Percentiles rank a stretch among this genome's conserved stretches.
Conservation (phyloP, 2,888 invertebrate genomes). For the Lamellibrachia satsuma region DNA sequence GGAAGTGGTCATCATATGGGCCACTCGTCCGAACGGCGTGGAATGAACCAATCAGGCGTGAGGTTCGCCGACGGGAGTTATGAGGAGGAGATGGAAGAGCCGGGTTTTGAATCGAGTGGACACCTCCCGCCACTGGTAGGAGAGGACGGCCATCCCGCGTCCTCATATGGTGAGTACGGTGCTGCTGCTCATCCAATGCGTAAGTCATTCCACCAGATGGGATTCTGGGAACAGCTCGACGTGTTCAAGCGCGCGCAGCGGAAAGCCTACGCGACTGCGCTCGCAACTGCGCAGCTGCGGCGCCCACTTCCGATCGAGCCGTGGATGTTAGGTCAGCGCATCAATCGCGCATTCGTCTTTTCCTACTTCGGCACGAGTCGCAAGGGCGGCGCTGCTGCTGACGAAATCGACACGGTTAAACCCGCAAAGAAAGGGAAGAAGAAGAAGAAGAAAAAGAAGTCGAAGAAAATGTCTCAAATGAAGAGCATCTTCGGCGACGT, state of each 20-base stretch:
- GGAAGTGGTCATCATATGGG: not conserved
- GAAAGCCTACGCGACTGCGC: constrained; percentile 21
- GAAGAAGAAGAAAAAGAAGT: constrained; percentile 7
- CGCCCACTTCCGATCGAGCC: constrained; percentile 12
- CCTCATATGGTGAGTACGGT: not conserved
- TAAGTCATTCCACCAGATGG: not conserved
- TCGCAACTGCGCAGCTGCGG: constrained; percentile 21
- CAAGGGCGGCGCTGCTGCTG: not conserved
- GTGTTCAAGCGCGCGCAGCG: constrained; percentile 24
- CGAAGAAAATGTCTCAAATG: constrained; percentile 20
- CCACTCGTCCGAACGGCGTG: not conserved
- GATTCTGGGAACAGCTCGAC: constrained; percentile 24
- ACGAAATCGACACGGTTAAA: not conserved
- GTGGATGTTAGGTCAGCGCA: constrained; percentile 25
- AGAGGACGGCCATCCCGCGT: not conserved
- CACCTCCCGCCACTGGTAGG: not conserved
- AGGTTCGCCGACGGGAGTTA: not conserved
- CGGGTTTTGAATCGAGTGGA: not conserved
- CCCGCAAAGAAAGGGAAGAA: constrained; percentile 17
- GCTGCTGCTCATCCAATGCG: not conserved
- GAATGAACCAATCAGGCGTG: not conserved
- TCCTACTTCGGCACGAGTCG: constrained; percentile 22
- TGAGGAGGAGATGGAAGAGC: not conserved
- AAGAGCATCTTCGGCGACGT: constrained; percentile 22
- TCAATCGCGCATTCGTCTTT: constrained; percentile 22